Base-by-base conservation (phyloP, 2,888 invertebrate genomes). In the Bembecia ichneumoniformis region DNA sequence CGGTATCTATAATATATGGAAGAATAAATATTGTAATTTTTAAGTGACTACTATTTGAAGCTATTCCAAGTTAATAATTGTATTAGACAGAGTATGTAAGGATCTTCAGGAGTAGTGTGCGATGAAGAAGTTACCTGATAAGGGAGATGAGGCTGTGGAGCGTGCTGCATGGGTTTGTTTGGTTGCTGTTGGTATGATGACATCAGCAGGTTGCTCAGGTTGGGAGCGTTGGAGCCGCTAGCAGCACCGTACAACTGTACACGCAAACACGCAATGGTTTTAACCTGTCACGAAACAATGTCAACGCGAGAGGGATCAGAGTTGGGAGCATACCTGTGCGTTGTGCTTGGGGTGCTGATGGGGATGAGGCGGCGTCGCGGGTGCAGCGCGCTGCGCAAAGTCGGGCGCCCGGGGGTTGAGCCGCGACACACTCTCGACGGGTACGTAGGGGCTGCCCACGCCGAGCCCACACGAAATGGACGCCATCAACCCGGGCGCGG, bases 321-420 rank as follows among this genome's bases (percentile, higher is more conserved):
- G n/a, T n/a, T n/a, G n/a, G n/a, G n/a, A n/a, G n/a, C n/a, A n/a
- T 60, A 82, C 81, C 82, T 82, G 83, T 9, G 77, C 64, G 60
- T 71, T 70, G 56, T 77, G 77, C 53, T 78, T 77, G 66, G 13
- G 47, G 35, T 35, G 36, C n/a, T 68, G 74, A 67, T 76, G 68
- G 55, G 63, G 71, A 52, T 63, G 60, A 49, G 66, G 68, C 52
- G 64, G 59, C 55, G 61, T 51, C 47, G 78, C 71, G 51, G 82
- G 77, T 62, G 81, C 82, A 3, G 40, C 40, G 7, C 82, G 63
- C 63, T 81, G 82, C 51, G 80, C 78, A 74, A 84, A 84, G 78
- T 87, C 87, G 0, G 87, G 84, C 62, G 88, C 83, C 62, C 87
- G 79, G 55, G 87, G 88, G 74, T 87, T 87, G 59, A 87, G 82